Evolutionary conservation across 2,113 vertebrate species (phyloP).

Genomic region (Nettapus auritus): DNA sequence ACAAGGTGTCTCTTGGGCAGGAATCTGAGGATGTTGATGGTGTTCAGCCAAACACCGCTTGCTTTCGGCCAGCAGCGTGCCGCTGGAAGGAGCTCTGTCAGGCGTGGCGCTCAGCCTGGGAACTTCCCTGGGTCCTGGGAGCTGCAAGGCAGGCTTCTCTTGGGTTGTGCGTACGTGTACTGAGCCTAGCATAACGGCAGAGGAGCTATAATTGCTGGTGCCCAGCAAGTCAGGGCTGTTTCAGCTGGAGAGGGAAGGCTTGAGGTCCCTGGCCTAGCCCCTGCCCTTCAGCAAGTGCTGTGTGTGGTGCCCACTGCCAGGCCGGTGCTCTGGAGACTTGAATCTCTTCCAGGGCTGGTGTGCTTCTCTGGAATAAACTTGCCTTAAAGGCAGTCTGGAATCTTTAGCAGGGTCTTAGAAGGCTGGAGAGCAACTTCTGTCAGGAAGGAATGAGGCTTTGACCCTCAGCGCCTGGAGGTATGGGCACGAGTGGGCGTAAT

Average conservation of each 20-base stretch:
- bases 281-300: fast-evolving
- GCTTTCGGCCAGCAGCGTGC: not conserved
- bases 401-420: not conserved
- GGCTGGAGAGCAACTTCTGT: not conserved
- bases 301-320: not conserved
- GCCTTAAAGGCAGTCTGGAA: not conserved
- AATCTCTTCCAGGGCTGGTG: not conserved
- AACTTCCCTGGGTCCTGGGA: no score
- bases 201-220: fast-evolving
- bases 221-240: not conserved
- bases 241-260: not conserved
- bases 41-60: not conserved
- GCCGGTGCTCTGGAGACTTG: not conserved
- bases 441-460: fast-evolving
- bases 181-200: fast-evolving
- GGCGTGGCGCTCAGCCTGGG: no score
- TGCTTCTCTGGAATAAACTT: not conserved
- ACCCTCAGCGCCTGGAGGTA: fast-evolving
- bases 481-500: not conserved
- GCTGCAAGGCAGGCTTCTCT: not conserved
- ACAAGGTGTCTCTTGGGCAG: not conserved
- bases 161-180: not conserved
- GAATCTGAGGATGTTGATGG: not conserved
- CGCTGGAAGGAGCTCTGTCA: not conserved
- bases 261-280: fast-evolving